These are phyloP conservation scores for Eretmocerus hayati DNA, from an alignment of 2,888 invertebrate genomes.

Conservation along the genomic window DNA sequence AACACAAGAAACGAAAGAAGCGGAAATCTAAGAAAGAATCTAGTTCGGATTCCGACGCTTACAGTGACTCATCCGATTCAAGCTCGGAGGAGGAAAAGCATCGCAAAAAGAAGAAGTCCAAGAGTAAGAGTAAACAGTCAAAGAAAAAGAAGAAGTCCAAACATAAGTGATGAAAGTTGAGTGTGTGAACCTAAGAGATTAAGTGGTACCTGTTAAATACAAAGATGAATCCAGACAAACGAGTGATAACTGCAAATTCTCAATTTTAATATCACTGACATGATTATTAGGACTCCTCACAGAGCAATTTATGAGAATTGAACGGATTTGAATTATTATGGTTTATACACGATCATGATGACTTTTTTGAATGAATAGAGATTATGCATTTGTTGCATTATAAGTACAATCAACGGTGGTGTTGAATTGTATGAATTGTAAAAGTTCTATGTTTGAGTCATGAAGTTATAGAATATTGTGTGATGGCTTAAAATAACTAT, in stretches of 20 bases:
- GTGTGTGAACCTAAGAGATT: neutral
- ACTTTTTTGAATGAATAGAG: too few species aligned
- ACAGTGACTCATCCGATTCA: constrained; percentile 57
- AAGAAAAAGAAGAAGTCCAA: constrained; percentile 70
- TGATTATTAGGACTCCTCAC: neutral
- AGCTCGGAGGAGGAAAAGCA: constrained; percentile 61
- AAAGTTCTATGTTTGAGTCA: too few species aligned
- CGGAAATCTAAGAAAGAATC: constrained; percentile 53
- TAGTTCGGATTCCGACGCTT: constrained; percentile 57
- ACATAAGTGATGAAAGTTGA: constrained; percentile 47
- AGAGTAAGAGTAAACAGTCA: constrained; percentile 62
- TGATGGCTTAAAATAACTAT: too few species aligned
- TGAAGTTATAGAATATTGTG: too few species aligned
- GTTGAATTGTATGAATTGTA: too few species aligned
- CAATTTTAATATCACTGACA: constrained; percentile 9
- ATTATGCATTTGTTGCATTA: too few species aligned
- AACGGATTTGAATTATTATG: neutral
- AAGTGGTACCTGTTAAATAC: neutral
- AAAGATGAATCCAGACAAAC: neutral
- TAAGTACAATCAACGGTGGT: too few species aligned
- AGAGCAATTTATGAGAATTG: neutral
- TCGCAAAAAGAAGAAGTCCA: constrained; percentile 60
- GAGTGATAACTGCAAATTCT: constrained; percentile 8
- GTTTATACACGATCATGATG: constrained; percentile 4
- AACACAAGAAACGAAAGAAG: constrained; percentile 57